Evolutionary conservation across 1,140 invertebrate species (phyloP).

Genomic region (Camponotus floridanus): DNA sequence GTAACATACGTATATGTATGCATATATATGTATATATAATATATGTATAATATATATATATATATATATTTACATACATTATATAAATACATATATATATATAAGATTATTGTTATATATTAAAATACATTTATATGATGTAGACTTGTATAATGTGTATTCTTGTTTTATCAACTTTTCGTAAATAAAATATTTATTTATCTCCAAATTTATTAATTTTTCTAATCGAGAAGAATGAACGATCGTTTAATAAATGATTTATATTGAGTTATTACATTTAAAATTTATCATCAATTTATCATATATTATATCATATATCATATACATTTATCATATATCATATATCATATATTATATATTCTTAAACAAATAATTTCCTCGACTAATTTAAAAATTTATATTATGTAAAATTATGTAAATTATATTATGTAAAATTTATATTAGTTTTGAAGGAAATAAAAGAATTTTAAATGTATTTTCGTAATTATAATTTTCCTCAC

Average conservation of each 20-base stretch:
- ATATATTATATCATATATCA: too few species aligned
- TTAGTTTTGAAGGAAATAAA: background rate
- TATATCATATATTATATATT: background rate
- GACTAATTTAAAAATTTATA: slow-evolving; percentile 13
- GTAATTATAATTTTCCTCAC: background rate
- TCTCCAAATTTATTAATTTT: background rate
- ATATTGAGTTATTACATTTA: background rate
- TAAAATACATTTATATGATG: background rate
- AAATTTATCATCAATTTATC: background rate
- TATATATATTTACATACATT: background rate
- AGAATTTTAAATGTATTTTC: slow-evolving; percentile 10
- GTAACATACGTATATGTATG: background rate
- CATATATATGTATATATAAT: background rate
- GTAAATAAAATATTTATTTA: too few species aligned
- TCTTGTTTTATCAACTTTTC: too few species aligned
- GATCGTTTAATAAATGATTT: background rate
- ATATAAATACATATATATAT: background rate
- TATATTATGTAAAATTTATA: too few species aligned
- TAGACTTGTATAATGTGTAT: background rate
- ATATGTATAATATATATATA: background rate
- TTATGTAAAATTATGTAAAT: background rate
- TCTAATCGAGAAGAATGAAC: background rate
- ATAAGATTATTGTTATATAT: slow-evolving; percentile 17
- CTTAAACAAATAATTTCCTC: background rate
- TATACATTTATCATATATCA: too few species aligned